These are phyloP conservation scores for Electrophaes corylata DNA, from an alignment of 2,888 invertebrate species.

Conservation along the genomic window DNA sequence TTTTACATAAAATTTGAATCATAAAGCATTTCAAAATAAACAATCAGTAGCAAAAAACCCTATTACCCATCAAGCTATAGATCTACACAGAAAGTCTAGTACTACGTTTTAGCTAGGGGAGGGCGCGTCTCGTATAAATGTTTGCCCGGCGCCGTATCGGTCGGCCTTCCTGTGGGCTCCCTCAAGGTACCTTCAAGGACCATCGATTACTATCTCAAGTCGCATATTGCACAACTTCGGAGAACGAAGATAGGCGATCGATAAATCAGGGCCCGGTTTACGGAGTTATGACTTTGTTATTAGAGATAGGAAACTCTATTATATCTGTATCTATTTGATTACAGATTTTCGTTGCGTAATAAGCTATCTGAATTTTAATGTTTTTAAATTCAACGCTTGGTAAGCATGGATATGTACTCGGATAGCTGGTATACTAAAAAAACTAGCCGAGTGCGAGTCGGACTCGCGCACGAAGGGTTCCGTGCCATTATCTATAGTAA, in stretches of 20 bases:
- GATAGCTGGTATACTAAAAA: too few relatives aligned
- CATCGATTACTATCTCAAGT: slow-evolving; percentile 72
- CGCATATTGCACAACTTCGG: slow-evolving; percentile 76
- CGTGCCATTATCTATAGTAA: too few relatives aligned
- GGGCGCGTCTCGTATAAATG: slow-evolving; percentile 73
- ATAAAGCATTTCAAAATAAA: not conserved
- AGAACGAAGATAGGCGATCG: slow-evolving; percentile 55
- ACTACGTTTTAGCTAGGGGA: slow-evolving; percentile 19
- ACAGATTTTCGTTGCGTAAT: slow-evolving; percentile 14
- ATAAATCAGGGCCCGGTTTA: slow-evolving; percentile 60
- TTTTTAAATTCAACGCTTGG: too few relatives aligned
- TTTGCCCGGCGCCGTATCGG: slow-evolving; percentile 65
- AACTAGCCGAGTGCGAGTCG: too few relatives aligned
- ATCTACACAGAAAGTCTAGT: slow-evolving; percentile 2
- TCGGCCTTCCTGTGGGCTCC: slow-evolving; percentile 63
- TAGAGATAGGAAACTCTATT: slow-evolving; percentile 37
- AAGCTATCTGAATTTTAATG: not conserved
- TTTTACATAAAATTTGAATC: too few relatives aligned
- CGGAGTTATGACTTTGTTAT: slow-evolving; percentile 51
- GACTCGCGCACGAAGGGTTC: too few relatives aligned
- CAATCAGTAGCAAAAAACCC: not conserved
- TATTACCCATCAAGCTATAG: not conserved
- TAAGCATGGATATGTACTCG: too few relatives aligned
- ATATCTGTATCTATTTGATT: slow-evolving; percentile 37
- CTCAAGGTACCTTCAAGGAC: slow-evolving; percentile 65